Evolutionary conservation across 1,140 invertebrate genomes (phyloP).

Genomic region (Drosophila sechellia): DNA sequence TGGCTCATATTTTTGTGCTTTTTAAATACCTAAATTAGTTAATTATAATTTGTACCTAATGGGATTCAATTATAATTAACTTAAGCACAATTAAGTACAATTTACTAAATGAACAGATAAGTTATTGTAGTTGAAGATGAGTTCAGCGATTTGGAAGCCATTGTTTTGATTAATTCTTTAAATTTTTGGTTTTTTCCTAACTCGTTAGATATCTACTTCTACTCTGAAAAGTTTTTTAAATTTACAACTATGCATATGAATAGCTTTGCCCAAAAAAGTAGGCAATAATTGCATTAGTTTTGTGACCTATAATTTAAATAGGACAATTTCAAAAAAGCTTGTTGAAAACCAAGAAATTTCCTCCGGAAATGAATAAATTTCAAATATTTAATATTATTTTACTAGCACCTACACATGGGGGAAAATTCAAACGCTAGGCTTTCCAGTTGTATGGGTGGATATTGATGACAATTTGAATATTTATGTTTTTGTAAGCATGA

Average conservation of each 20-base stretch:
- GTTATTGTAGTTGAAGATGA: no score
- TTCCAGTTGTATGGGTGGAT: not conserved
- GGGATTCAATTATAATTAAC: not conserved
- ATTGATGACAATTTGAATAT: constrained; percentile 15
- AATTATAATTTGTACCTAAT: not conserved
- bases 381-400: constrained; percentile 1
- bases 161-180: not conserved
- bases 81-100: not conserved
- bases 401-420: not conserved
- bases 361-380: not conserved
- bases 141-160: not conserved
- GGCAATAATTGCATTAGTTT: not conserved
- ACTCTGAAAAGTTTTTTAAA: not conserved
- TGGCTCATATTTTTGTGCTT: constrained; percentile 9
- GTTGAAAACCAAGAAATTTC: not conserved
- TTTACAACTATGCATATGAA: no score
- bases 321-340: not conserved
- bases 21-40: not conserved
- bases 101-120: not conserved
- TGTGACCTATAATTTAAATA: not conserved
- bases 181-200: not conserved
- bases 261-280: not conserved
- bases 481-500: not conserved
- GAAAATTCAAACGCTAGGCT: not conserved
- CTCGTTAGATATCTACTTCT: not conserved